Evolutionary conservation across 2,888 invertebrate genomes (phyloP), one percentile per base, ranked within the genome.

Genomic region (Steromphala cineraria): DNA sequence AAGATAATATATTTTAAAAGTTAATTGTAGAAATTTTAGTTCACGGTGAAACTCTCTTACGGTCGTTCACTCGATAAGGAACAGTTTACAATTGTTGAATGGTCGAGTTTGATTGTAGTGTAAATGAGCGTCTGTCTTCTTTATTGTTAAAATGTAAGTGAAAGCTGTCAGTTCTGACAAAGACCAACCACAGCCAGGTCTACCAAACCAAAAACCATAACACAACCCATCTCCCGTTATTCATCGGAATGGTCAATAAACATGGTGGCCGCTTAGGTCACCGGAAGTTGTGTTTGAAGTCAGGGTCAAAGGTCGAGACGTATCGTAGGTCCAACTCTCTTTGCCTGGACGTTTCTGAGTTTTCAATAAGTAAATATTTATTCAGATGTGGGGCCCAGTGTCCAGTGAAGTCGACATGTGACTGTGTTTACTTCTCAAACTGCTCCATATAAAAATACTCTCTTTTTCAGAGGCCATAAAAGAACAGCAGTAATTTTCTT

Each of bases 231-330:
- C 46, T 46, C 46, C 46, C 46, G 46, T 46, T 46, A 46, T 46
- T 46, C 46, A 5, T 46, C 10, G 13, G 10, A 46, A 46, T 46
- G 46, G 46, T 46, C 46, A 46, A 46, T 13, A 71, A 71, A 71
- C 28, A 71, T 71, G 71, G 36, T 40, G 31, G 3, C 31, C 31
- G 19, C 36, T 71, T 71, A 40, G n/a, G 36, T 71, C 19, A 36
- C 71, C 71, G 71, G 71, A 71, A 71, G 71, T 71, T 31, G 36
- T 36, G 36, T 71, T 71, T 71, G 31, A 71, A 36, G 71, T 71
- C 71, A 71, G 40, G 71, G 71, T 71, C 71, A 71, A 36, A 71
- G 71, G 71, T 71, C 17, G n/a, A 31, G 31, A 19, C 36, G 40
- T 31, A 36, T 71, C 36, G 31, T 36, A 71, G 8, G 28, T n/a